phyloP scores from a whole-genome alignment of 35 echinoderm and acorn worm genomes.

The Ophiothrix spiculata region DNA sequence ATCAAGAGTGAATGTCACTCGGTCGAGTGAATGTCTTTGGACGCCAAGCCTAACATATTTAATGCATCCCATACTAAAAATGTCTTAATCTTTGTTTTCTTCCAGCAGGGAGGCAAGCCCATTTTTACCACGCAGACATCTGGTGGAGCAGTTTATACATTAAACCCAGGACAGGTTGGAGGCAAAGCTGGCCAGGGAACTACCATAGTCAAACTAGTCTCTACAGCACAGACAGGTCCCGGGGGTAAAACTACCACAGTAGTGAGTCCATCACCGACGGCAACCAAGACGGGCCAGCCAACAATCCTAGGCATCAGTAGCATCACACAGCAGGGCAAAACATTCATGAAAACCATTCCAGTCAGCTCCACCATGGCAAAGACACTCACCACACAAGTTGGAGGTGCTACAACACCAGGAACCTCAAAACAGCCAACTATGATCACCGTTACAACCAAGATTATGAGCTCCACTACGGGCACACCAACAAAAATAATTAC shows the following conservation, averaged over 20 bases:
- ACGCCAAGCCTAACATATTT: too few relatives aligned
- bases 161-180: background rate
- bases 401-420: conserved; percentile 12
- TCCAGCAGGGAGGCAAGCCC: conserved; percentile 10
- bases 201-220: conserved; percentile 93
- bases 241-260: conserved; percentile 53
- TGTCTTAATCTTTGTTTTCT: too few relatives aligned
- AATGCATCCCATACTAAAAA: too few relatives aligned
- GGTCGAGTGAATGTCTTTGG: too few relatives aligned
- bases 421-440: conserved; percentile 81
- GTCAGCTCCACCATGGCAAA: conserved; percentile 45
- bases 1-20: too few relatives aligned
- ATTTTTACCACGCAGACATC: background rate
- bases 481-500: conserved; percentile 81
- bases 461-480: conserved; percentile 70
- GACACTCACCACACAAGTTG: background rate
- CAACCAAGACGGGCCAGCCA: conserved; percentile 45
- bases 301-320: conserved; percentile 85
- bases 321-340: conserved; percentile 93
- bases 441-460: conserved; percentile 86
- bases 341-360: conserved; percentile 98
- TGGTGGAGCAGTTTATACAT: background rate
- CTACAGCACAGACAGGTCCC: conserved; percentile 71
- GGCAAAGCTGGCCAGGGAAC: conserved; percentile 32
- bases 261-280: conserved; percentile 53